Conservation (phyloP, 2,797 vertebrate species). For the Benthosema pterotum region DNA sequence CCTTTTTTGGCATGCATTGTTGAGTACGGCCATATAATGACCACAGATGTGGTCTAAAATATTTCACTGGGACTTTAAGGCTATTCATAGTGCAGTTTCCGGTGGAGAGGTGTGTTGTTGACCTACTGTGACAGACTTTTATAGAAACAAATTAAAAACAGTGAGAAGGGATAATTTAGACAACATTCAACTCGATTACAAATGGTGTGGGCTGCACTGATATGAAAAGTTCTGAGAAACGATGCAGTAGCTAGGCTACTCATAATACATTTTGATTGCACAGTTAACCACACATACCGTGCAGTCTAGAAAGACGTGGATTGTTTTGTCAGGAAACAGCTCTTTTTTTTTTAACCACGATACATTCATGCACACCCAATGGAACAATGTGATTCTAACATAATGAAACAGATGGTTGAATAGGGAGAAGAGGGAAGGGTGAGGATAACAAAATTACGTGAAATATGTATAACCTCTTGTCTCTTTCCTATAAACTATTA, state of each 20-base stretch:
- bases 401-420: conserved; percentile 68
- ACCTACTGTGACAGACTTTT: too few relatives aligned
- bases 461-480: conserved; percentile 82
- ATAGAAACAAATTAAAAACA: too few relatives aligned
- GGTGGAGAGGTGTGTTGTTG: too few relatives aligned
- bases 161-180: too few relatives aligned
- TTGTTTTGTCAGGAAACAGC: conserved; percentile 25
- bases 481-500: conserved; percentile 79
- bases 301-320: too few relatives aligned
- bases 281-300: conserved; percentile 11
- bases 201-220: too few relatives aligned
- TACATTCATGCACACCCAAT: conserved; percentile 23
- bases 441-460: conserved; percentile 78
- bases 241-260: background rate
- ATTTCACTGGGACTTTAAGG: too few relatives aligned
- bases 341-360: conserved; percentile 28
- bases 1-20: too few relatives aligned
- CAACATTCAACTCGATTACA: too few relatives aligned
- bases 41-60: too few relatives aligned
- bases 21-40: too few relatives aligned
- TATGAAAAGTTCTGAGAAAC: background rate
- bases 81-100: too few relatives aligned
- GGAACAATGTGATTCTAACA: conserved; percentile 60
- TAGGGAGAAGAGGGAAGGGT: conserved; percentile 69
- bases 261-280: background rate